Percentiles rank a stretch among this genome's conserved stretches.
Evolutionary conservation across 2,797 vertebrate genomes (phyloP).

Genomic region (Syncerus caffer): DNA sequence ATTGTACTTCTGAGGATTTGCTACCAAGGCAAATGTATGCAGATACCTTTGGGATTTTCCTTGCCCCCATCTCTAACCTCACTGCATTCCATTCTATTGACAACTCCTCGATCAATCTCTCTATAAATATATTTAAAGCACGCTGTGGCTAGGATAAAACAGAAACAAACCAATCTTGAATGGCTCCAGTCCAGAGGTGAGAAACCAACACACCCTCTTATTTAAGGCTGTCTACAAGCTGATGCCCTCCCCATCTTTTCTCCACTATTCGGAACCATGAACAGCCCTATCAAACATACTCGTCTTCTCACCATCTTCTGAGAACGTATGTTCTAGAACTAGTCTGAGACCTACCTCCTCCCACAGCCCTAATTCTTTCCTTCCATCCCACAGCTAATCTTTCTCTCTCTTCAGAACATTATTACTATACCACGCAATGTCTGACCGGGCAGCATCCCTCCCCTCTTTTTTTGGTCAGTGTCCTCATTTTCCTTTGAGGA

Average conservation of each 20-base stretch:
- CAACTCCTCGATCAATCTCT: background rate
- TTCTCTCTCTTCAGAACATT: background rate
- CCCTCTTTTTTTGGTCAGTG: background rate
- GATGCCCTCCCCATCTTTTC: background rate
- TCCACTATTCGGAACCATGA: background rate
- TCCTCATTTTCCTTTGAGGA: conserved; percentile 23
- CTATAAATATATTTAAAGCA: background rate
- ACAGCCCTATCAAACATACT: background rate
- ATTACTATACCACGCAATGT: background rate
- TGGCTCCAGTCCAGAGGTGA: background rate
- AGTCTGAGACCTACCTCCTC: background rate
- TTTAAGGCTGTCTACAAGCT: background rate
- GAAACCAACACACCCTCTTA: background rate
- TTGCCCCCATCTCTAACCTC: conserved; percentile 8
- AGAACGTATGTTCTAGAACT: background rate
- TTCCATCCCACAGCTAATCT: background rate
- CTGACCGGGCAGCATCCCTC: background rate
- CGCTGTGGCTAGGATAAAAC: background rate
- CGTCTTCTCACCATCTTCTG: background rate
- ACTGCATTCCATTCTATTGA: background rate
- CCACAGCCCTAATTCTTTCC: background rate
- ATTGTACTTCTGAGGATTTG: conserved; percentile 5
- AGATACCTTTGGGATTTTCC: background rate
- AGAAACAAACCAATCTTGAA: background rate
- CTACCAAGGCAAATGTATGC: background rate